Percentiles rank a stretch among this genome's conserved stretches.
These are phyloP conservation scores for Hydrotaea cyrtoneurina DNA, from an alignment of 2,888 invertebrate species.

Conservation along the genomic window DNA sequence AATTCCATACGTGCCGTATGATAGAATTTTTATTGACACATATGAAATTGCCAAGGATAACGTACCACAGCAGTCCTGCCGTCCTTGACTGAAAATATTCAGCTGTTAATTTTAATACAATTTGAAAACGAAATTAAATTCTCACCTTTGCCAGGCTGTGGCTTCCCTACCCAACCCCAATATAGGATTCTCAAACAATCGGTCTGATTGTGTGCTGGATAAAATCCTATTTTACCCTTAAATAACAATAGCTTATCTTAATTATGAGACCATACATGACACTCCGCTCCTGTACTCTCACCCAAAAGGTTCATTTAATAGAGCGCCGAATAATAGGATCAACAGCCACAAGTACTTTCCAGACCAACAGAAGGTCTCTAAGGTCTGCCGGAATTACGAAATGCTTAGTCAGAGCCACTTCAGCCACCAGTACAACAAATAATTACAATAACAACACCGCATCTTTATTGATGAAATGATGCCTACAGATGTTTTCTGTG, in stretches of 20 bases:
- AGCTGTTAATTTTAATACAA: neutral
- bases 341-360: no score
- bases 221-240: neutral
- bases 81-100: neutral
- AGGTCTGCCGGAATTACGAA: no score
- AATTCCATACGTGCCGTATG: no score
- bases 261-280: neutral
- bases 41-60: no score
- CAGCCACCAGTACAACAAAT: neutral
- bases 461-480: neutral
- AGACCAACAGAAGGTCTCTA: no score
- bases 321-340: neutral
- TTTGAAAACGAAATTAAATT: neutral
- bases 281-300: neutral
- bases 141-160: no score
- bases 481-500: conserved; percentile 7
- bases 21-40: no score
- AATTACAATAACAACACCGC: neutral
- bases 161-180: no score
- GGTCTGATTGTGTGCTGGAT: neutral
- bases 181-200: no score
- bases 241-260: neutral
- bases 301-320: neutral
- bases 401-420: neutral
- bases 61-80: no score